Conservation (phyloP, 2,888 invertebrate genomes). For the Cephus spinipes region DNA sequence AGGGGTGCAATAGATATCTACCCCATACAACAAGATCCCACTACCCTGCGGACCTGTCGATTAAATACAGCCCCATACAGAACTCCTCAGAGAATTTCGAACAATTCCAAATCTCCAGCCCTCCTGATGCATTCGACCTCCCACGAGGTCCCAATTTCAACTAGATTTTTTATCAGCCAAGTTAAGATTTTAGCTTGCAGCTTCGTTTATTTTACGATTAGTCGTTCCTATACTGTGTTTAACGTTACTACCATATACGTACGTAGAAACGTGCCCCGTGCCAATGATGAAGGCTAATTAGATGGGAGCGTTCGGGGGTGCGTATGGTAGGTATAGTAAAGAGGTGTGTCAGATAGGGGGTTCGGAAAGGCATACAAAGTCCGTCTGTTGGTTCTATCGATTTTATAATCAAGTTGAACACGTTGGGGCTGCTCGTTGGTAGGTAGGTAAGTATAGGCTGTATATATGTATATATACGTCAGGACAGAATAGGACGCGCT, state of each 20-base stretch:
- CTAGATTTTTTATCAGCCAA: not conserved
- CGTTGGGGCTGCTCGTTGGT: not conserved
- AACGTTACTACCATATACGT: not conserved
- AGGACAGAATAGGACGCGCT: not conserved
- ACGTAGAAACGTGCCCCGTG: not conserved
- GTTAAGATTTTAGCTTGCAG: not conserved
- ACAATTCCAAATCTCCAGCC: not conserved
- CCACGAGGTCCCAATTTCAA: not conserved
- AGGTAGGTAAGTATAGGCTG: not conserved
- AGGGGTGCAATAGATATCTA: not conserved
- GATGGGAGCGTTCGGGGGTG: not conserved
- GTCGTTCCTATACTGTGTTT: not conserved
- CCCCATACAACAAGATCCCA: not conserved
- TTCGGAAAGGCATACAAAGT: not conserved
- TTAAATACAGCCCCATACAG: too few relatives aligned
- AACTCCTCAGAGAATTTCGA: not conserved
- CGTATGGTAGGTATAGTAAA: not conserved
- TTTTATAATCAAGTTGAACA: conserved; percentile 25
- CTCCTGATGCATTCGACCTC: not conserved
- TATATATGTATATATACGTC: not conserved
- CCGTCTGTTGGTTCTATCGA: conserved; percentile 20
- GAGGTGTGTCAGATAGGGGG: not conserved
- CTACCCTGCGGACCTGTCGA: not conserved
- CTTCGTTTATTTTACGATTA: not conserved
- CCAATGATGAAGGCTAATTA: not conserved